Evolutionary conservation across 2,797 vertebrate genomes (phyloP), one percentile per base, ranked within the genome.

Genomic region (Chloroceryle amazona): DNA sequence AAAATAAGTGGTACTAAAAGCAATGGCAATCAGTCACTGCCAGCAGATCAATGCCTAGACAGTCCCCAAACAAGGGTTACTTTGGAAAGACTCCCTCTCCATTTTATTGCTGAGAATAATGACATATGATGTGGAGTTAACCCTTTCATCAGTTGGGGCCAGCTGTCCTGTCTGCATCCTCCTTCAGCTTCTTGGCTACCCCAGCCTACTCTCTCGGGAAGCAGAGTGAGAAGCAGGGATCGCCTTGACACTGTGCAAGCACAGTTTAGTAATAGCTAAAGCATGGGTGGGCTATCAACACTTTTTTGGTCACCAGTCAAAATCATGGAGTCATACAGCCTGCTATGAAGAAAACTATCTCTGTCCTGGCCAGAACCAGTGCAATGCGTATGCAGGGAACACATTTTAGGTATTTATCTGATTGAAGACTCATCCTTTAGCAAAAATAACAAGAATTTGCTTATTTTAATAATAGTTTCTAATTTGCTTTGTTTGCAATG

Each of bases 281-380:
- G n/a, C 14, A 28, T 0, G 0, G 4, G 9, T 73, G 20, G 54
- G 19, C 18, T 62, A 18, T 76, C 11, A 22, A 57, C 31, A 57
- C 31, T 33, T 31, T 31, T 31, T 54, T 57, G 19, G 20, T n/a
- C 10, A 73, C 17, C 6, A 28, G 1, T 23, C 3, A 2, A 75
- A 81, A 86, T 26, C 7, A 21, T 0, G 13, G 18, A 46, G 61
- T 5, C 7, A 17, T 10, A 37, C 2, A 58, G 10, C 13, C 13
- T 52, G 15, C 35, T 62, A 1, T 14, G 20, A 66, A 88, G 58
- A 70, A 73, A 73, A 66, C 33, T 33, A 66, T 25, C 39, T 44
- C 61, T 5, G 9, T 20, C 13, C 18, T 39, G 66, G 35, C 3
- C 19, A 73, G 31, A 74, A 1, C 4, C 10, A 14, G 10, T 9